These are phyloP conservation scores for Drosophila borealis DNA, from an alignment of 2,888 invertebrate genomes.

Conservation along the genomic window DNA sequence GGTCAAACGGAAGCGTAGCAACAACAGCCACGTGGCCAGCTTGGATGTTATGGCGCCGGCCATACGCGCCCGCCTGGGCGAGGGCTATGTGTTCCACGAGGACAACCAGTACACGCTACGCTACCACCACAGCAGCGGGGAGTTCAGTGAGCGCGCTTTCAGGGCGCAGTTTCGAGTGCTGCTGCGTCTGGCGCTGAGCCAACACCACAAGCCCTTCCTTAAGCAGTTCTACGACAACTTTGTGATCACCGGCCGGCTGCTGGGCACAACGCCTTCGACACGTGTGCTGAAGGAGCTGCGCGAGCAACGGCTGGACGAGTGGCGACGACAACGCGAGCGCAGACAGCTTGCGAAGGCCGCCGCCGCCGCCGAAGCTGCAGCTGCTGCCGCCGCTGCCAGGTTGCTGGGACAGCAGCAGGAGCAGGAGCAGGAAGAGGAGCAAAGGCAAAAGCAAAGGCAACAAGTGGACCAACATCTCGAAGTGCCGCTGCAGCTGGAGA, in stretches of 20 bases:
- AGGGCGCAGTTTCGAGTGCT: constrained; percentile 83
- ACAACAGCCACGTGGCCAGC: constrained; percentile 47
- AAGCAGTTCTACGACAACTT: constrained; percentile 83
- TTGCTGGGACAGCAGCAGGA: constrained; percentile 10
- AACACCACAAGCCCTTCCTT: constrained; percentile 83
- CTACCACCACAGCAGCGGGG: constrained; percentile 82
- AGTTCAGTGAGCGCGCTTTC: constrained; percentile 83
- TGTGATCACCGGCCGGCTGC: constrained; percentile 78
- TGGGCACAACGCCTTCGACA: constrained; percentile 81
- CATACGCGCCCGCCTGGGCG: constrained; percentile 59
- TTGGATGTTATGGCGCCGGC: constrained; percentile 26
- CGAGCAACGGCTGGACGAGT: constrained; percentile 73
- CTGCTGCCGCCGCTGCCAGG: constrained; percentile 4
- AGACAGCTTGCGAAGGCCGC: constrained; percentile 52
- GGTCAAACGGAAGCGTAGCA: constrained; percentile 60
- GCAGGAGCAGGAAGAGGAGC: constrained; percentile 14
- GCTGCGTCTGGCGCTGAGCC: constrained; percentile 81
- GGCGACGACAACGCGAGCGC: constrained; percentile 70
- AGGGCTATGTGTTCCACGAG: constrained; percentile 82
- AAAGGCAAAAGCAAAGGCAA: constrained; percentile 18
- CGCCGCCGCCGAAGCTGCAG: constrained; percentile 31
- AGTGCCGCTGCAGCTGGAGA: constrained; percentile 41
- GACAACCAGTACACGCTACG: constrained; percentile 80
- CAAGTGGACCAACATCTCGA: constrained; percentile 40
- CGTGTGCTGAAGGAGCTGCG: constrained; percentile 76